These are phyloP conservation scores for Odontamblyopus rebecca DNA, from an alignment of 2,797 vertebrate species.

Conservation along the genomic window DNA sequence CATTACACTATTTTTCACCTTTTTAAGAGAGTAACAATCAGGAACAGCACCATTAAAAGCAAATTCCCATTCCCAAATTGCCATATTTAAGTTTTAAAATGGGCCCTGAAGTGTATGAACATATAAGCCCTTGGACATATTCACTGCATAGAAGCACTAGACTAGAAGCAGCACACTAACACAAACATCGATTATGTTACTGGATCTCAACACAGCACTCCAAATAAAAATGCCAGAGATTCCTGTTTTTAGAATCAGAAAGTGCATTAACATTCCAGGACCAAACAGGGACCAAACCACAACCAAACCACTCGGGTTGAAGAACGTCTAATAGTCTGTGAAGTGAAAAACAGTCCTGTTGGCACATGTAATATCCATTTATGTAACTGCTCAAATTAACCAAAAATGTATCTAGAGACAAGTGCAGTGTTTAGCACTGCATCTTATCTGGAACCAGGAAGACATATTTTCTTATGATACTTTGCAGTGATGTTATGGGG, in stretches of 20 bases:
- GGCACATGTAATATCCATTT: slow-evolving; percentile 38
- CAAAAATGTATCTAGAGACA: neutral
- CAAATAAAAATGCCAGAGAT: slow-evolving; percentile 13
- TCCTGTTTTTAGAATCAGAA: slow-evolving; percentile 39
- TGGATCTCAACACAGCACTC: slow-evolving; percentile 5
- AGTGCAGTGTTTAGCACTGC: neutral
- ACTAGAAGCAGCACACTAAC: slow-evolving; percentile 37
- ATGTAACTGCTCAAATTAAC: slow-evolving; percentile 43
- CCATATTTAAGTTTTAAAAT: too few species aligned
- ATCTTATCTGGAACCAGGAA: too few species aligned
- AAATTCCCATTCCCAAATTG: too few species aligned
- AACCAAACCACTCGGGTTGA: slow-evolving; percentile 8
- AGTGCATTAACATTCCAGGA: slow-evolving; percentile 28
- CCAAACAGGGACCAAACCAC: slow-evolving; percentile 12
- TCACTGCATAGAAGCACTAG: slow-evolving; percentile 2
- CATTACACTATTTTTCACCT: too few species aligned
- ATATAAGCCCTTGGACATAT: slow-evolving; percentile 14
- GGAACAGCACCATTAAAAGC: too few species aligned
- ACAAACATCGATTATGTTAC: slow-evolving; percentile 31
- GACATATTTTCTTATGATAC: too few species aligned
- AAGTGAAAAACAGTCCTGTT: slow-evolving; percentile 37
- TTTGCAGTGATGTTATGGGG: too few species aligned
- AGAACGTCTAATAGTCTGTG: slow-evolving; percentile 24
- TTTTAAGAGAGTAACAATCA: too few species aligned
- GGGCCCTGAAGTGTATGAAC: too few species aligned